Percentiles rank a stretch among this genome's conserved stretches.
Evolutionary conservation across 2,797 vertebrate species (phyloP).

Genomic region (Balearica regulorum): DNA sequence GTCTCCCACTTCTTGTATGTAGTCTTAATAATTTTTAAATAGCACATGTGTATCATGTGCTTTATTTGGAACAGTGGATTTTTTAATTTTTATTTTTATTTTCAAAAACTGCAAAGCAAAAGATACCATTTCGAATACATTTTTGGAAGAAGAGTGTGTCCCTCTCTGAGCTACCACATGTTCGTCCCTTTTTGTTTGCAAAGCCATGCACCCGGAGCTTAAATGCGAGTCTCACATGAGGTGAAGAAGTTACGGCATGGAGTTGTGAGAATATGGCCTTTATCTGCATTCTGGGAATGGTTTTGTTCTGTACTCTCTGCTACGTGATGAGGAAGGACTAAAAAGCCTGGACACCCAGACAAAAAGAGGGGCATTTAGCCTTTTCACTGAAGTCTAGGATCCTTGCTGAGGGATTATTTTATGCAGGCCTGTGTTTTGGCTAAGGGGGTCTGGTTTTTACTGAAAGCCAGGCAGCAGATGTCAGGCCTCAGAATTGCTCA

Average conservation of each 20-base stretch:
- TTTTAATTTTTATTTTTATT: background rate
- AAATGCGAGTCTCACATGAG: background rate
- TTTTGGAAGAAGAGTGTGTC: background rate
- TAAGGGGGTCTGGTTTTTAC: constrained; percentile 73
- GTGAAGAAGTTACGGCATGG: constrained; percentile 52
- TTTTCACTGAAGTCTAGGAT: constrained; percentile 76
- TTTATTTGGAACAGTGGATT: background rate
- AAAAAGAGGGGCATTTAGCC: constrained; percentile 73
- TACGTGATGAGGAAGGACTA: constrained; percentile 44
- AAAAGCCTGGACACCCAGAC: constrained; percentile 65
- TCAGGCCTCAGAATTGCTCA: constrained; percentile 78
- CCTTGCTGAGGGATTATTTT: constrained; percentile 82
- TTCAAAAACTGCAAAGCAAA: background rate
- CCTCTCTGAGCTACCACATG: background rate
- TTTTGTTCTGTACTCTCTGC: constrained; percentile 58
- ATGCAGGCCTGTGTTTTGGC: constrained; percentile 71
- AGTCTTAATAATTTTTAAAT: background rate
- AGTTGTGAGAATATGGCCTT: constrained; percentile 63
- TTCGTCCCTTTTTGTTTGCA: background rate
- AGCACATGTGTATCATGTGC: background rate
- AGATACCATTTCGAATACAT: background rate
- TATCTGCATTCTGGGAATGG: constrained; percentile 63
- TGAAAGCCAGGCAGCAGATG: constrained; percentile 82
- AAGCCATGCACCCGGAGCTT: background rate
- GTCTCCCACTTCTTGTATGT: background rate